Conservation (phyloP, 2,113 vertebrate species). For the Turnix velox region DNA sequence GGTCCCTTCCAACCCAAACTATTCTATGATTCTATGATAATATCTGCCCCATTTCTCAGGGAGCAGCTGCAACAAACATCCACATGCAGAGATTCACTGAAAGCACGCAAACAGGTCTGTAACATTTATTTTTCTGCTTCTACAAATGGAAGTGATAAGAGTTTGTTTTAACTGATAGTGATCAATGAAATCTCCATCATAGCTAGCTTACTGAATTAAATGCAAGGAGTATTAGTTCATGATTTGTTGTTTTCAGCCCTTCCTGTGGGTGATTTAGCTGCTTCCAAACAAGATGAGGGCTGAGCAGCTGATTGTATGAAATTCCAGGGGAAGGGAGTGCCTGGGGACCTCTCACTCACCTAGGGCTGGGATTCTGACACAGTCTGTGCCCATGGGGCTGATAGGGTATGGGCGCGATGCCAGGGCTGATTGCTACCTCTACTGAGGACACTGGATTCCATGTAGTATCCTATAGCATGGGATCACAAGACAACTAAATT, state of each 20-base stretch:
- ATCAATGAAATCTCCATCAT: not conserved
- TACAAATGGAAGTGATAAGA: not conserved
- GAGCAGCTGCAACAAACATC: not conserved
- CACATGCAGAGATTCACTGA: not conserved
- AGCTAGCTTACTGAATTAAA: not conserved
- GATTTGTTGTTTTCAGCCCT: not conserved
- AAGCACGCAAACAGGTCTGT: not conserved
- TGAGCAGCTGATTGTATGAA: not conserved
- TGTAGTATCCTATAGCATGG: not conserved
- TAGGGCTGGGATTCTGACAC: not conserved
- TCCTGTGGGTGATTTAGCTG: not conserved
- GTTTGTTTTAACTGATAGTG: not conserved
- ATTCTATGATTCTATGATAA: too few species aligned
- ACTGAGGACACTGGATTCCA: rapidly evolving
- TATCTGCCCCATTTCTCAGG: not conserved
- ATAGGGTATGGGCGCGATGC: rapidly evolving
- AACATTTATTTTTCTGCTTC: not conserved
- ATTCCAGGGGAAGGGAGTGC: not conserved
- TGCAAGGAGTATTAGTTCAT: not conserved
- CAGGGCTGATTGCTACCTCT: rapidly evolving
- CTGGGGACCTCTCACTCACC: not conserved
- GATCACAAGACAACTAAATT: not conserved
- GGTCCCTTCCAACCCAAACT: too few species aligned
- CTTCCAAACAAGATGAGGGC: not conserved
- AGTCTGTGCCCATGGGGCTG: rapidly evolving